These are phyloP conservation scores for Beaufortia kweichowensis DNA, from an alignment of 2,113 vertebrate species.

Conservation along the genomic window DNA sequence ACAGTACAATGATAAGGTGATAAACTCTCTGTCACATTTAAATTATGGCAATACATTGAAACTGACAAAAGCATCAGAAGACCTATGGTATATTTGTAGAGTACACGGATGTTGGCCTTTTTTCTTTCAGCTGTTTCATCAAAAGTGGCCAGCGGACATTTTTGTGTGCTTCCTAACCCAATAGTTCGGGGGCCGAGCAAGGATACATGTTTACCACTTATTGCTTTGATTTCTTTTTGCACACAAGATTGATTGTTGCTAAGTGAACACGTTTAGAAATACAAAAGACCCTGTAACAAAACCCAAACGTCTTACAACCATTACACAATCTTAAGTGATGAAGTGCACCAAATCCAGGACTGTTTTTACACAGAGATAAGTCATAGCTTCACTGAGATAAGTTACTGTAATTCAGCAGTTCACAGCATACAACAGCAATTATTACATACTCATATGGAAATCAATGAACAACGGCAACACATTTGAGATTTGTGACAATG, in stretches of 20 bases:
- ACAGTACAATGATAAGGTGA: conserved; percentile 80
- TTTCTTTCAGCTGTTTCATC: conserved; percentile 44
- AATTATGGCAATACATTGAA: conserved; percentile 69
- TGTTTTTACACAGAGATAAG: conserved; percentile 46
- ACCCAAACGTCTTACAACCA: conserved; percentile 58
- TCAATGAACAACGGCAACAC: conserved; percentile 57
- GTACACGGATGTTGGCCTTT: conserved; percentile 57
- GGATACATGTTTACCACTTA: conserved; percentile 71
- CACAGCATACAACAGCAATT: conserved; percentile 60
- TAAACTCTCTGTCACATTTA: conserved; percentile 71
- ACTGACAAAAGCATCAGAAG: conserved; percentile 69
- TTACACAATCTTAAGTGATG: conserved; percentile 59
- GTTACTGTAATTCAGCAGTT: conserved; percentile 55
- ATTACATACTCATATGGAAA: conserved; percentile 59
- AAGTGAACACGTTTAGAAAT: conserved; percentile 60
- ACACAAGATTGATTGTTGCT: conserved; percentile 66
- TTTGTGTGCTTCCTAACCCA: conserved; percentile 60
- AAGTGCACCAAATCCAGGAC: conserved; percentile 53
- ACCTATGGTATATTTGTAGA: conserved; percentile 63
- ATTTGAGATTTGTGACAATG: conserved; percentile 50
- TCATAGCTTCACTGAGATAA: conserved; percentile 61
- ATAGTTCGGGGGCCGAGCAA: conserved; percentile 58
- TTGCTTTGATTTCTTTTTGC: conserved; percentile 79
- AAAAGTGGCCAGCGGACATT: conserved; percentile 54
- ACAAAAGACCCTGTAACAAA: conserved; percentile 73